Conservation (phyloP, 2,888 invertebrate genomes). For the Notodonta dromedarius region DNA sequence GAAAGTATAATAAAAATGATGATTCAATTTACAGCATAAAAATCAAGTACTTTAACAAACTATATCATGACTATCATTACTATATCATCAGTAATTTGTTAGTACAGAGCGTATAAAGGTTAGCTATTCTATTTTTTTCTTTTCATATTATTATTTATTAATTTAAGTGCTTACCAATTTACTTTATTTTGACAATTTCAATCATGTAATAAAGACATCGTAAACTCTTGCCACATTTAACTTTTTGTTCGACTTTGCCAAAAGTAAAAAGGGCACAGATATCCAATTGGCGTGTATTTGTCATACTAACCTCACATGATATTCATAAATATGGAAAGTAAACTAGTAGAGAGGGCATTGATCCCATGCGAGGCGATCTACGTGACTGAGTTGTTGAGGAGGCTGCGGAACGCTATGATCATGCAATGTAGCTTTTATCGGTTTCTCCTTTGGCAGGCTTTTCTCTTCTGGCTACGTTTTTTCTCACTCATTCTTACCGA, state of each 20-base stretch:
- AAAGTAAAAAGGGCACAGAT: neutral
- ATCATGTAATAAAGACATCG: too few relatives aligned
- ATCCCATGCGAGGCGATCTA: neutral
- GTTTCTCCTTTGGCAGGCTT: neutral
- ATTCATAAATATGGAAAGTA: conserved; percentile 1
- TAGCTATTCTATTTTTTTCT: too few relatives aligned
- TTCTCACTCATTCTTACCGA: neutral
- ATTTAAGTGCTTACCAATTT: too few relatives aligned
- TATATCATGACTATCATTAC: too few relatives aligned
- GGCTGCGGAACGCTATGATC: neutral
- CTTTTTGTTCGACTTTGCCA: neutral
- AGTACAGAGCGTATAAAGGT: too few relatives aligned
- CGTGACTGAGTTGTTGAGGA: neutral
- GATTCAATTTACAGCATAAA: too few relatives aligned
- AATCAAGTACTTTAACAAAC: too few relatives aligned
- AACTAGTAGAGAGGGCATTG: neutral
- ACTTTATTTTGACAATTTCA: too few relatives aligned
- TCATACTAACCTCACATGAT: neutral
- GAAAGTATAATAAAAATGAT: too few relatives aligned
- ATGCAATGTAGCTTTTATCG: neutral
- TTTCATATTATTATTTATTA: too few relatives aligned
- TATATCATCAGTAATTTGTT: too few relatives aligned
- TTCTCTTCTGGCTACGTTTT: neutral
- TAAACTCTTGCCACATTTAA: neutral
- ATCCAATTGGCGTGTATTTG: neutral